A percentile compares a stretch with the other conserved stretches of the same genome.
Conservation (phyloP, 2,113 vertebrate genomes). For the Lagopus leucura region DNA sequence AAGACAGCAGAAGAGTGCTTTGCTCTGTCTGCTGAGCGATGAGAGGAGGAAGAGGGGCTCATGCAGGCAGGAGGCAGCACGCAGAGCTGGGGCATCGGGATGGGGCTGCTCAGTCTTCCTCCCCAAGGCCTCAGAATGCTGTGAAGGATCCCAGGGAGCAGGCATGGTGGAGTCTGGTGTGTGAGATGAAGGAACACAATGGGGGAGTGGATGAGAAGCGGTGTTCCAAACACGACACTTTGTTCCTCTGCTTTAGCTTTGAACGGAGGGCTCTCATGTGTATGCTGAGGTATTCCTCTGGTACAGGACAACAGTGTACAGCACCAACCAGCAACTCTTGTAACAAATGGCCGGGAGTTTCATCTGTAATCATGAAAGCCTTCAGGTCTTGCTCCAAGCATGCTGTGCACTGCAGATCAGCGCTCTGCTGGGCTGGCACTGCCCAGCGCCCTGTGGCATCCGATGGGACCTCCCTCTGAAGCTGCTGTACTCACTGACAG, state of each 20-base stretch:
- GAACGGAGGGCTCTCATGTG: not conserved
- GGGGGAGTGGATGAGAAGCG: not conserved
- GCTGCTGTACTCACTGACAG: not conserved
- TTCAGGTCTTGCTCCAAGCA: not conserved
- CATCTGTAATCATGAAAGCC: not conserved
- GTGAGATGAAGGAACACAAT: not conserved
- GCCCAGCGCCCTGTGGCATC: not conserved
- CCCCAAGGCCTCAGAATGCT: not conserved
- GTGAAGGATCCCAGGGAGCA: not conserved
- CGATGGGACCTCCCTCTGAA: not conserved
- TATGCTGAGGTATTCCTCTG: not conserved
- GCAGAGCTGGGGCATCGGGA: not conserved
- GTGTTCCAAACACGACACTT: not conserved
- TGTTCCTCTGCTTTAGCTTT: not conserved
- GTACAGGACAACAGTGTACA: not conserved
- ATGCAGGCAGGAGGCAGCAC: not conserved
- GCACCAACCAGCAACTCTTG: fast-evolving
- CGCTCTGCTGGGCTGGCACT: fast-evolving
- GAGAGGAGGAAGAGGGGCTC: not conserved
- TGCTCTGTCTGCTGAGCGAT: not conserved
- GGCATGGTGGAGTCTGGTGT: not conserved
- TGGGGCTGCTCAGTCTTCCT: not conserved
- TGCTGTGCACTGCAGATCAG: fast-evolving
- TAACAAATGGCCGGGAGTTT: not conserved
- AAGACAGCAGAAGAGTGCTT: not conserved